phyloP scores from a whole-genome alignment of 2,888 invertebrate genomes.

The Ornithoptera priamus region DNA sequence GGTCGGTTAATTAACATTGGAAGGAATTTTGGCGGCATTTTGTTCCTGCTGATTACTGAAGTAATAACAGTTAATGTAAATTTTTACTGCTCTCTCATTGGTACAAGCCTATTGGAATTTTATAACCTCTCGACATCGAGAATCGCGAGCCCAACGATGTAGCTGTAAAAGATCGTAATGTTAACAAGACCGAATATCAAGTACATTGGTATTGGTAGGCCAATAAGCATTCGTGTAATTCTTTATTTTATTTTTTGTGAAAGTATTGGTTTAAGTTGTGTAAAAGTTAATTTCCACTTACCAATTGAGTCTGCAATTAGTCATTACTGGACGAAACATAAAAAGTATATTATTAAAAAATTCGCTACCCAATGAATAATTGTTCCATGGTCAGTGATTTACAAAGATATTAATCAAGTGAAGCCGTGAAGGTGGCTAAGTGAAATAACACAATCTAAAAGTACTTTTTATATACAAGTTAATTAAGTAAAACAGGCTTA shows the following conservation, averaged over 20 bases:
- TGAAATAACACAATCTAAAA: neutral
- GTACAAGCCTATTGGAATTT: no score
- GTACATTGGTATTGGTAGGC: no score
- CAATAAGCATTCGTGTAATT: neutral
- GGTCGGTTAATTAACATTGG: slow-evolving; percentile 11
- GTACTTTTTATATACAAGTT: neutral
- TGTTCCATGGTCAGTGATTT: neutral
- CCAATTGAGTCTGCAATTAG: neutral
- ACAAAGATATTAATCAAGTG: neutral
- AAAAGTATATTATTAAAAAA: neutral
- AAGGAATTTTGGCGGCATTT: neutral
- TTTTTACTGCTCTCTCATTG: neutral
- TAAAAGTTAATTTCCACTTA: neutral
- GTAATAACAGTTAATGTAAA: neutral
- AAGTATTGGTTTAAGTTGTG: neutral
- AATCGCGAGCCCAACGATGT: no score
- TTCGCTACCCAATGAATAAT: neutral
- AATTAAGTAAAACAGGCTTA: neutral
- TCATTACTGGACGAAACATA: neutral
- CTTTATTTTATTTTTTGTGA: neutral
- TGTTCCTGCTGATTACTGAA: neutral
- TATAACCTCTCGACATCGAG: no score
- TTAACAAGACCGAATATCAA: no score
- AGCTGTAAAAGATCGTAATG: no score
- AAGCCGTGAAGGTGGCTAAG: slow-evolving; percentile 5